Base-by-base conservation (phyloP, 2,113 vertebrate genomes). In the Notothenia rossii region DNA sequence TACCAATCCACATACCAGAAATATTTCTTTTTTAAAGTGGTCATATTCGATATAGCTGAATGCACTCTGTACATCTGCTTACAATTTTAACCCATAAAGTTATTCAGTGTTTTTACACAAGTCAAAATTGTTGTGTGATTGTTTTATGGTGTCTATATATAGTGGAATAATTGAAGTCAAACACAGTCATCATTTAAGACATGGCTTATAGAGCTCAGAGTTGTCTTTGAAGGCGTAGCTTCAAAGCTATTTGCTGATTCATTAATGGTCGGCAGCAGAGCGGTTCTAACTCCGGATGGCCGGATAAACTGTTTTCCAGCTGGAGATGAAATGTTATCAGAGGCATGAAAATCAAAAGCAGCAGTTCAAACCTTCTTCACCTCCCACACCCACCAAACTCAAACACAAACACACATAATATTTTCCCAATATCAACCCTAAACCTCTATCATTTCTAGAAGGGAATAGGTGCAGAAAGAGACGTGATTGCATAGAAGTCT, bases 281-380 rank as follows among this genome's bases (percentile, higher is more conserved):
- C 15, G 1, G 4, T 36, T 46, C 46, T 33, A 69, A 68, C 75
- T 84, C 72, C 43, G 33, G 73, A 90, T 85, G 79, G 75, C 67
- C 3, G 60, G 87, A 86, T 86, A 83, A 92, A 83, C 67, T 79
- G 72, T 83, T 75, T 83, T 85, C 77, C 86, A 15, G 33, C 66
- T 79, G 75, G 68, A 91, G 68, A 87, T 85, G 70, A 90, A 89
- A 89, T 88, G 75, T 83, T 89, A 75, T 84, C 76, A 67, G 72
- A 82, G 66, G 60, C 56, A 45, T 51, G 76, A 50, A 88, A 86
- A 87, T 88, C 74, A 68, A 87, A 92, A 84, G 77, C 86, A 91
- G 84, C 85, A 79, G 66, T 56, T 70, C 9, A 72, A 63, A 73
- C 48, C 49, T 14, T 6, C 12, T 43, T 50, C 46, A n/a, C 17